Conservation (phyloP, 2,888 invertebrate genomes). For the Phalera bucephala region DNA sequence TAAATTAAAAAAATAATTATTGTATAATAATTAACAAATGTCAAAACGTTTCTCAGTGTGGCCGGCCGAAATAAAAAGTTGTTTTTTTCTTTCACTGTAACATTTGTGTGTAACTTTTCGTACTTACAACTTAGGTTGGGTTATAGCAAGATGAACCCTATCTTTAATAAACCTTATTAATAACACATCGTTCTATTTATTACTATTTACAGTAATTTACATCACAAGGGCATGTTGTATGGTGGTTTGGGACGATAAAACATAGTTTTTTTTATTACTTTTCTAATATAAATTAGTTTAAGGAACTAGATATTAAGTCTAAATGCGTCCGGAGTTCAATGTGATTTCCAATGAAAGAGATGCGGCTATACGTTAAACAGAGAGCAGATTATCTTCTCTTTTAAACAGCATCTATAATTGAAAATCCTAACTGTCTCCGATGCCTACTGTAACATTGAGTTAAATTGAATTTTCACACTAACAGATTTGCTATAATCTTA, state of each 20-base stretch:
- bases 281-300: constrained; percentile 33
- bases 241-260: constrained; percentile 46
- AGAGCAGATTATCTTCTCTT: too few relatives aligned
- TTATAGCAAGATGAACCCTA: constrained; percentile 46
- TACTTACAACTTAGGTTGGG: constrained; percentile 64
- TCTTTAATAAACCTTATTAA: constrained; percentile 59
- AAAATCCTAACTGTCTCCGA: too few relatives aligned
- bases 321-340: too few relatives aligned
- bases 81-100: constrained; percentile 22
- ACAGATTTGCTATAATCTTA: too few relatives aligned
- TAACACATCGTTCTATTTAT: constrained; percentile 54
- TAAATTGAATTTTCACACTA: too few relatives aligned
- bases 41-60: constrained; percentile 56
- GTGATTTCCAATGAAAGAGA: too few relatives aligned
- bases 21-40: constrained; percentile 61
- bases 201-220: constrained; percentile 80
- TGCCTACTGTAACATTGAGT: too few relatives aligned
- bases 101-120: constrained; percentile 52
- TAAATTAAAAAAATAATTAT: constrained; percentile 63
- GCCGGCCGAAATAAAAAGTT: constrained; percentile 40
- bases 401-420: too few relatives aligned
- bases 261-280: constrained; percentile 27
- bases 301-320: constrained; percentile 47
- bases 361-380: too few relatives aligned
- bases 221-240: constrained; percentile 70